Evolutionary conservation across 2,888 invertebrate species (phyloP).

Genomic region (Amiota minor): DNA sequence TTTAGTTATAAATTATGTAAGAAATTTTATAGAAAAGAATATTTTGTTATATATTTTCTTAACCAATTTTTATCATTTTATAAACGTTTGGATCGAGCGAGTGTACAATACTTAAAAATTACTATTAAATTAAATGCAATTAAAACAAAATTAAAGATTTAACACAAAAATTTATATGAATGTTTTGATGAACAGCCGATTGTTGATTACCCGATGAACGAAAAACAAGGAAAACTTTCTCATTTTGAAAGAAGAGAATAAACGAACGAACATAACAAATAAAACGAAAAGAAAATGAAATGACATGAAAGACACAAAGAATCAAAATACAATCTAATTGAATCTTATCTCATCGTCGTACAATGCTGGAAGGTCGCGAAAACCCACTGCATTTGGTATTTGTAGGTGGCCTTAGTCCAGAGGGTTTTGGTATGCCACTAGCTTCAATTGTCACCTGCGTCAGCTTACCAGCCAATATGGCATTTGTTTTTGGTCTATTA

Average conservation of each 20-base stretch:
- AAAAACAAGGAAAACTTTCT: not conserved
- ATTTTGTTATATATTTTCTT: slow-evolving; percentile 3
- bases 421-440: no score
- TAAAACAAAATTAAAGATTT: slow-evolving; percentile 16
- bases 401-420: slow-evolving; percentile 69
- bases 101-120: slow-evolving; percentile 21
- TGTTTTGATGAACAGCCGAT: not conserved
- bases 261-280: no score
- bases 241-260: not conserved
- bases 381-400: slow-evolving; percentile 71
- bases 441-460: no score
- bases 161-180: not conserved
- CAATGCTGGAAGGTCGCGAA: slow-evolving; percentile 68
- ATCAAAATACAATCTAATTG: not conserved
- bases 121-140: slow-evolving; percentile 26
- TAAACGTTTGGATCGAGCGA: not conserved
- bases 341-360: slow-evolving; percentile 61
- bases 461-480: no score
- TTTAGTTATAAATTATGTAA: not conserved
- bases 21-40: not conserved
- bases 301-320: no score
- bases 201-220: not conserved
- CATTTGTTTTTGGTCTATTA: no score
- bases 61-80: not conserved
- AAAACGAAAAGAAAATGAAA: no score